Evolutionary conservation across 2,888 invertebrate genomes (phyloP), one percentile per base, ranked within the genome.

Genomic region (Syrphus vitripennis): DNA sequence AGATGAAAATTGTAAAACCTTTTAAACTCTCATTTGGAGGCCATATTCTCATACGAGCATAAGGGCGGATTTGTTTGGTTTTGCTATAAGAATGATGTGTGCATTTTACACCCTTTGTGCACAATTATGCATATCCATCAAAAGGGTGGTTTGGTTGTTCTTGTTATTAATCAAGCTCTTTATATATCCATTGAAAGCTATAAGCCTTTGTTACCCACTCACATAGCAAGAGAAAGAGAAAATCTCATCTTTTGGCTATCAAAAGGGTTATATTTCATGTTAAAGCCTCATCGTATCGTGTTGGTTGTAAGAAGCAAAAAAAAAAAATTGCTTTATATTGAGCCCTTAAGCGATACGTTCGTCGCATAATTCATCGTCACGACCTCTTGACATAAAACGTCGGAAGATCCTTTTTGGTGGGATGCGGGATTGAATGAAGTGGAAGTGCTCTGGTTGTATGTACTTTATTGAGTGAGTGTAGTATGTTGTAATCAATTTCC

Each of bases 301-400:
- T 45, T 45, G 61, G 34, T 50, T 24, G 26, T 10, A 9, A 3
- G 12, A 10, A n/a, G 12, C 24, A 24, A 24, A 24, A n/a, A n/a
- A n/a, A n/a, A n/a, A n/a, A n/a, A n/a, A n/a, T n/a, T 26, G 26
- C 21, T 14, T 7, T 21, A 69, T 69, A 19, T 45, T 45, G 81
- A 67, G 72, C 72, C 77, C 82, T 65, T 69, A 78, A 86, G 82
- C 77, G 74, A 59, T 53, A 48, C 57, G 70, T 26, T 50, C 24
- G 37, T 50, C 65, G 78, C 55, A 78, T 82, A 86, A 86, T 82
- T 86, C 86, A 86, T 86, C 74, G 82, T 86, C 82, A 78, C 69
- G 63, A 78, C 77, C 86, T 86, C 82, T 82, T 82, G 82, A 82
- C 82, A 78, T 86, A 78, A 86, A 86, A 82, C 70, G 82, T 82